A percentile compares a stretch with the other conserved stretches of the same genome.
phyloP scores from a whole-genome alignment of 1,140 invertebrate genomes.

The Penaeus vannamei region DNA sequence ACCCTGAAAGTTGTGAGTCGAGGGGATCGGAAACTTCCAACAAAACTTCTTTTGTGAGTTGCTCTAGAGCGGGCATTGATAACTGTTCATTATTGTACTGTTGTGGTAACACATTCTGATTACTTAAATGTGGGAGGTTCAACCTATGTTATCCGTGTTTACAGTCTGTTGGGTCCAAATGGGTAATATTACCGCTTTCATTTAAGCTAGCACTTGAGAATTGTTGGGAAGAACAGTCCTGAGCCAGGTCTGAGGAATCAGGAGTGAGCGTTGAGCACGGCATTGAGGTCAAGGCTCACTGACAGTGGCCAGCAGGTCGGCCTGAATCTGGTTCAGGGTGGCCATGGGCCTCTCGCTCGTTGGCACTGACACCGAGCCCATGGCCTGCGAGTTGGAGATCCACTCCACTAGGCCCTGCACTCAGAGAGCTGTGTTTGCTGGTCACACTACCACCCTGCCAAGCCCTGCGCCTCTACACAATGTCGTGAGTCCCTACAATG shows the following conservation, averaged over 20 bases:
- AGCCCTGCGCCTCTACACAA: slow-evolving; percentile 66
- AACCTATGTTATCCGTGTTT: slow-evolving; percentile 58
- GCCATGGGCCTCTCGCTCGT: slow-evolving; percentile 67
- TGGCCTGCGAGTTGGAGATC: slow-evolving; percentile 38
- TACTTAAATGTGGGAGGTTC: slow-evolving; percentile 63
- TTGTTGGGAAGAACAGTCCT: slow-evolving; percentile 65
- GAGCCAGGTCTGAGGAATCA: slow-evolving; percentile 59
- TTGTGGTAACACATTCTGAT: slow-evolving; percentile 56
- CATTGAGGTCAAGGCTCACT: slow-evolving; percentile 68
- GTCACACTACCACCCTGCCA: slow-evolving; percentile 57
- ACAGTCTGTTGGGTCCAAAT: slow-evolving; percentile 57
- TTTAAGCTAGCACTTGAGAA: slow-evolving; percentile 66
- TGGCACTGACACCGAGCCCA: slow-evolving; percentile 65
- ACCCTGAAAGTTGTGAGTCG: slow-evolving; percentile 49
- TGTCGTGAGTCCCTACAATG: slow-evolving; percentile 63
- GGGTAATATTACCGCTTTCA: slow-evolving; percentile 53
- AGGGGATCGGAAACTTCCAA: slow-evolving; percentile 57
- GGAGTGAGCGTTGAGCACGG: slow-evolving; percentile 68
- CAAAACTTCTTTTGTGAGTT: slow-evolving; percentile 61
- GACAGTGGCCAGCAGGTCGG: slow-evolving; percentile 66
- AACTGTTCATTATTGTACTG: slow-evolving; percentile 67
- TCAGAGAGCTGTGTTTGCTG: slow-evolving; percentile 20
- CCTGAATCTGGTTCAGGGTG: slow-evolving; percentile 68
- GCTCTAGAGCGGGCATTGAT: slow-evolving; percentile 67
- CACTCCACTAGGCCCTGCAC: slow-evolving; percentile 45